These are phyloP conservation scores for Aldabrachelys gigantea DNA, from an alignment of 2,113 vertebrate species.

Conservation along the genomic window DNA sequence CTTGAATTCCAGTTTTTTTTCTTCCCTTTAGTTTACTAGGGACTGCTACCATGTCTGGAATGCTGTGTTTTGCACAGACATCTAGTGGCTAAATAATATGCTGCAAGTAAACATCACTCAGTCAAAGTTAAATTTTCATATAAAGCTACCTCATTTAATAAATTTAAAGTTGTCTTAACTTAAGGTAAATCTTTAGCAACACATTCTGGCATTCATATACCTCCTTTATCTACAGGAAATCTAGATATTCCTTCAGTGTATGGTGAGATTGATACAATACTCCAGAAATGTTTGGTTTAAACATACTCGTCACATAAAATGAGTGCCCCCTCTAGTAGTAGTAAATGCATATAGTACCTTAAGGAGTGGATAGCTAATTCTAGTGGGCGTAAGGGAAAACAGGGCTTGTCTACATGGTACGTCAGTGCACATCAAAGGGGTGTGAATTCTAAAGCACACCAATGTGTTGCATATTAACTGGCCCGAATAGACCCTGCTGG, in stretches of 20 bases:
- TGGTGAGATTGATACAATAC: not conserved
- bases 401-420: not conserved
- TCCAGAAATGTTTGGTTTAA: not conserved
- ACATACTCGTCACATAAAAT: not conserved
- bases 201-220: no score
- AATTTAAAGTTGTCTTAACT: not conserved
- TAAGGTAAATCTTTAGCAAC: no score
- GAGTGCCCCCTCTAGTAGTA: rapidly evolving
- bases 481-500: no score
- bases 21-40: not conserved
- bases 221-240: not conserved
- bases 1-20: not conserved
- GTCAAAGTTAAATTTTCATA: rapidly evolving
- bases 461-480: not conserved
- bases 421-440: not conserved
- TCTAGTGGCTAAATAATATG: not conserved
- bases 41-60: not conserved
- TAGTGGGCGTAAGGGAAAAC: not conserved
- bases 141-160: not conserved
- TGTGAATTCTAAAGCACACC: not conserved
- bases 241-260: not conserved
- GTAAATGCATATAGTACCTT: not conserved
- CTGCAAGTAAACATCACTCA: not conserved
- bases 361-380: not conserved
- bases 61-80: not conserved